These are phyloP conservation scores for Globodera ellingtonae DNA, from an alignment of 1,140 invertebrate species.

Conservation along the genomic window DNA sequence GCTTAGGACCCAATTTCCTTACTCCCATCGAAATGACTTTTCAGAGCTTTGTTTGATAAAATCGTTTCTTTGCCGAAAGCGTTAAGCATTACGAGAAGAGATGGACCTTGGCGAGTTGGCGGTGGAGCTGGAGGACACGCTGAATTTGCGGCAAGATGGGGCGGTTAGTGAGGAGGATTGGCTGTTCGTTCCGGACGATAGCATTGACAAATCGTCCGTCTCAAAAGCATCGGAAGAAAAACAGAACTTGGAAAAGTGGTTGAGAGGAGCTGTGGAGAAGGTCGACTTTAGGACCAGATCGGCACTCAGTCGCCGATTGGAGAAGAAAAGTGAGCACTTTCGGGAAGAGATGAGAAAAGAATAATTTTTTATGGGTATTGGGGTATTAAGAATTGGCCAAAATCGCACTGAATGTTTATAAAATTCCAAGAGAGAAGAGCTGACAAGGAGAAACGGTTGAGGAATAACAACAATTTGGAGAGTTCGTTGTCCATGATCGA, in stretches of 20 bases:
- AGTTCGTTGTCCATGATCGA: conserved; percentile 27
- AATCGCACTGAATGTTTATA: not conserved
- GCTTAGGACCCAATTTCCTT: too few relatives aligned
- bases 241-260: conserved; percentile 38
- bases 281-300: conserved; percentile 39
- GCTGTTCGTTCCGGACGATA: conserved; percentile 25
- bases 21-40: too few relatives aligned
- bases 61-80: too few relatives aligned
- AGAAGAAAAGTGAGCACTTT: conserved; percentile 39
- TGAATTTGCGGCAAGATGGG: conserved; percentile 30
- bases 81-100: too few relatives aligned
- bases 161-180: conserved; percentile 36
- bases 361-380: not conserved
- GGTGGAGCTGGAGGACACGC: conserved; percentile 9
- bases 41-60: too few relatives aligned
- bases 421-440: conserved; percentile 10
- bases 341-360: not conserved
- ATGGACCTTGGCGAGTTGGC: conserved; percentile 34
- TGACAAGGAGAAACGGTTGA: conserved; percentile 21
- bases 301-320: conserved; percentile 36
- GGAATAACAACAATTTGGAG: conserved; percentile 14
- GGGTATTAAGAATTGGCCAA: not conserved
- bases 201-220: not conserved
- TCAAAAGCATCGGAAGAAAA: conserved; percentile 21
- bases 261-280: conserved; percentile 34